phyloP scores from a whole-genome alignment of 2,888 invertebrate species.

The Xanthia icteritia region DNA sequence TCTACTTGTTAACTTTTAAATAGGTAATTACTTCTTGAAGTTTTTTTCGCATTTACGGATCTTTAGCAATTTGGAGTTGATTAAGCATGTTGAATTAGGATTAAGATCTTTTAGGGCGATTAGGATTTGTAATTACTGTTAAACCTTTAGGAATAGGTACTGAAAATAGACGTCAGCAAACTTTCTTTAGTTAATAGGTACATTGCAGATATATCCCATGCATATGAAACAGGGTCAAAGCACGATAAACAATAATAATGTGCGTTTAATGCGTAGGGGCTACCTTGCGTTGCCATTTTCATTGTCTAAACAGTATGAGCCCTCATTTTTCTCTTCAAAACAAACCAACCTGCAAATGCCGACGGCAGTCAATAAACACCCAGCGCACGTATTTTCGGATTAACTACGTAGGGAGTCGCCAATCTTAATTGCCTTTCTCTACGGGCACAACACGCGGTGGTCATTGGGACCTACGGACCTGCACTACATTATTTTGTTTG shows the following conservation, averaged over 20 bases:
- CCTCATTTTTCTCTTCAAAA: conserved; percentile 76
- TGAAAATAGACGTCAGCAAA: neutral
- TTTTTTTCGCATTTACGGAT: conserved; percentile 65
- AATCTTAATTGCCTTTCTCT: conserved; percentile 88
- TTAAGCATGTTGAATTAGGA: conserved; percentile 58
- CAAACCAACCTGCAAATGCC: conserved; percentile 78
- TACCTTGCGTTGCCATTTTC: conserved; percentile 51
- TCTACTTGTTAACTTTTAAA: conserved; percentile 87
- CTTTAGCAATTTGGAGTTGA: conserved; percentile 61
- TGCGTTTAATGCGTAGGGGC: conserved; percentile 39
- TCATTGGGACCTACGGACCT: conserved; percentile 82
- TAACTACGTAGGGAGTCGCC: conserved; percentile 87
- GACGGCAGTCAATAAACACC: conserved; percentile 87
- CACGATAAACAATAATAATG: conserved; percentile 43
- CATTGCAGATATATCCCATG: conserved; percentile 7
- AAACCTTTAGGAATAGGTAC: conserved; percentile 27
- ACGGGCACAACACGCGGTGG: conserved; percentile 76
- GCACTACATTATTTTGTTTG: conserved; percentile 86
- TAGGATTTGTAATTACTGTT: conserved; percentile 52
- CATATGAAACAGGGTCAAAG: conserved; percentile 29
- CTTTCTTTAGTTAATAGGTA: neutral
- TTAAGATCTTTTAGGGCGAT: conserved; percentile 59
- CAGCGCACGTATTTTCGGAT: conserved; percentile 89
- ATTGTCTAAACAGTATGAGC: conserved; percentile 63
- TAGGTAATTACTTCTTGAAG: conserved; percentile 71